Base-by-base conservation (phyloP, 2,113 vertebrate species). In the Mirounga angustirostris region DNA sequence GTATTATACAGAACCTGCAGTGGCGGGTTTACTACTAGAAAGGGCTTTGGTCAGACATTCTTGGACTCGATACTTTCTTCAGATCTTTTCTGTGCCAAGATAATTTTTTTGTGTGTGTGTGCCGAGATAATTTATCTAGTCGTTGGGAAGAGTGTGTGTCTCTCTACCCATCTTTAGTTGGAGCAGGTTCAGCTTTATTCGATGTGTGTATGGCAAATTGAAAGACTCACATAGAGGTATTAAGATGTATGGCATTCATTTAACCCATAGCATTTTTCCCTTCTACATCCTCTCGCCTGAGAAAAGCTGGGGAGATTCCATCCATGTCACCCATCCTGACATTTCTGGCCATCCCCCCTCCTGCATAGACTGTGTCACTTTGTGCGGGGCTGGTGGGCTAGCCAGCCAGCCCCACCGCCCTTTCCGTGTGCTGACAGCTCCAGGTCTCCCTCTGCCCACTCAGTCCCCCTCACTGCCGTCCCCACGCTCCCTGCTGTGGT, bases 21-120 rank as follows among this genome's bases (percentile, higher is more conserved):
- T 40, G 36, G 89, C 59, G 16, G 33, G 84, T 88, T 89, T 91
- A 58, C 88, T 58, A 83, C 89, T 54, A 59, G 58, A 69, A 97
- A 94, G 52, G 88, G 59, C 89, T 97, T 89, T 61, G 63, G 43
- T 82, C 24, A 73, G 91, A 65, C 67, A 15, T 46, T 81, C 52
- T n/a, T 65, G 82, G 71, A 81, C 81, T 85, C 58, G 1, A 3
- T 73, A 21, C 10, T 82, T 69, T 79, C 89, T 91, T 92, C 73
- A 83, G 36, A 73, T 76, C 46, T 12, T 73, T 59, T 87, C 63
- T 88, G 80, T 96, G 97, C 95, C 96, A 74, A 78, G 58, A 56
- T 76, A 43, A 43, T 46, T 46, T 46, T 46, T 46, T 46, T 46
- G 8, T 12, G 36, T 36, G 67, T 59, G 58, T 85, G 80, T 96